phyloP scores from a whole-genome alignment of 2,113 vertebrate species.

The Syngnathus typhle region DNA sequence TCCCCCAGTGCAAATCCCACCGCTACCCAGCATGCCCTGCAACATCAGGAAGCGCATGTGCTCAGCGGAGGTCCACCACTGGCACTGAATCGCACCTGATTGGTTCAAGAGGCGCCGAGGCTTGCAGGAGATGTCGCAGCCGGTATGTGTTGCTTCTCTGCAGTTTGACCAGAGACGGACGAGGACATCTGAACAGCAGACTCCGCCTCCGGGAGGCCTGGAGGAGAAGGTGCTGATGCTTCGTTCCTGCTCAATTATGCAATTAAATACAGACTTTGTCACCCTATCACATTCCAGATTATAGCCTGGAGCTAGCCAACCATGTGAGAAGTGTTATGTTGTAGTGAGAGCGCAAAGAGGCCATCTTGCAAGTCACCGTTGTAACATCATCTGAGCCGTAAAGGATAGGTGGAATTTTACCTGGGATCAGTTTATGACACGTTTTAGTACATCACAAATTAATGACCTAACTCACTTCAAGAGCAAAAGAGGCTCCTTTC shows the following conservation, averaged over 20 bases:
- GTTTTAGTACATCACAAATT: neutral
- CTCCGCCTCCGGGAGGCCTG: constrained; percentile 17
- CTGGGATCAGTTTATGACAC: neutral
- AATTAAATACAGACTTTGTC: constrained; percentile 54
- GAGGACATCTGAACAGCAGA: constrained; percentile 51
- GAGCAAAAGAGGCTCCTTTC: constrained; percentile 1
- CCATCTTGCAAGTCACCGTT: constrained; percentile 35
- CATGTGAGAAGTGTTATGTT: constrained; percentile 40
- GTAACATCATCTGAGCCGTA: constrained; percentile 28
- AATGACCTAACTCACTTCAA: constrained; percentile 2
- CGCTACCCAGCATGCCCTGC: constrained; percentile 31
- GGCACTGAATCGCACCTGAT: constrained; percentile 44
- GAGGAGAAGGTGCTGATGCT: constrained; percentile 29
- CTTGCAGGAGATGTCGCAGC: constrained; percentile 23
- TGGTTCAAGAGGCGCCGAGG: constrained; percentile 39
- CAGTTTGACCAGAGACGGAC: constrained; percentile 42
- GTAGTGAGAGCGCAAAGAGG: constrained; percentile 23
- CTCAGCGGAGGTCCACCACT: constrained; percentile 39
- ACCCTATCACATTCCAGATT: constrained; percentile 28
- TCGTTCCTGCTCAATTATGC: constrained; percentile 54
- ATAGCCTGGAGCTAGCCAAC: constrained; percentile 41
- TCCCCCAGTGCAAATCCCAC: constrained; percentile 8
- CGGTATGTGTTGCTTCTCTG: constrained; percentile 8
- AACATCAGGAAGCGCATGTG: constrained; percentile 44
- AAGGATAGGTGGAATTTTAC: constrained; percentile 12